Evolutionary conservation across 2,888 invertebrate species (phyloP).

Genomic region (Tiphia femorata): DNA sequence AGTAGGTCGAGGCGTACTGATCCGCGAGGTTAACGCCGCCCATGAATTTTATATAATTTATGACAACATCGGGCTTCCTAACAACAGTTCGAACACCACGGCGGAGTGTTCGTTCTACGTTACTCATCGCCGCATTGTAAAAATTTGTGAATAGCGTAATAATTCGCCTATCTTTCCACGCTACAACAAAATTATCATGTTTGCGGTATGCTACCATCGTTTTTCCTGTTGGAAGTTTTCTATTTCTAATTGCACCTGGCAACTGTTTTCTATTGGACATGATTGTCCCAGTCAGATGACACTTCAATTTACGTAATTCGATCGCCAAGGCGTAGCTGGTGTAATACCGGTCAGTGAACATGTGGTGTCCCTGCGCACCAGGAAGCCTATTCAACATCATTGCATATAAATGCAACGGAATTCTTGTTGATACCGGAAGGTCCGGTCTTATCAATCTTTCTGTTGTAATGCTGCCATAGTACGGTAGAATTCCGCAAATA

Average conservation of each 20-base stretch:
- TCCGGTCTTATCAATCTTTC: not conserved
- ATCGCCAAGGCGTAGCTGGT: constrained; percentile 24
- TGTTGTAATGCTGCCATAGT: constrained; percentile 24
- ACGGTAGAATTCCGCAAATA: constrained; percentile 9
- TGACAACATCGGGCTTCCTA: not conserved
- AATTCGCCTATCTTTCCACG: constrained; percentile 36
- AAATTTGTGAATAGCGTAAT: constrained; percentile 29
- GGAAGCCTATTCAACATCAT: constrained; percentile 19
- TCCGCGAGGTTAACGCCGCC: not conserved
- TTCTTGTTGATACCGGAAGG: constrained; percentile 26
- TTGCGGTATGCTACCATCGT: not conserved
- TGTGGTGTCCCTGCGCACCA: constrained; percentile 9
- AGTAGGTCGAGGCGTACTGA: not conserved
- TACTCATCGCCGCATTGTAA: constrained; percentile 20
- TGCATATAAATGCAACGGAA: constrained; percentile 28
- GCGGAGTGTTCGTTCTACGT: constrained; percentile 5
- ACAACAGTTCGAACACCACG: constrained; percentile 7
- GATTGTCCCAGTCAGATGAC: constrained; percentile 5
- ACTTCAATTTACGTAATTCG: constrained; percentile 25
- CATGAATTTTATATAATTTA: not conserved
- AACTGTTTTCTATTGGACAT: constrained; percentile 29
- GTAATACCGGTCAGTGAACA: constrained; percentile 10
- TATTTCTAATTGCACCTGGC: constrained; percentile 23
- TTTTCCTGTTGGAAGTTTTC: constrained; percentile 12
- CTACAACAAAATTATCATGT: constrained; percentile 17